Conservation (phyloP, 2,113 vertebrate genomes). For the Larimichthys crocea region DNA sequence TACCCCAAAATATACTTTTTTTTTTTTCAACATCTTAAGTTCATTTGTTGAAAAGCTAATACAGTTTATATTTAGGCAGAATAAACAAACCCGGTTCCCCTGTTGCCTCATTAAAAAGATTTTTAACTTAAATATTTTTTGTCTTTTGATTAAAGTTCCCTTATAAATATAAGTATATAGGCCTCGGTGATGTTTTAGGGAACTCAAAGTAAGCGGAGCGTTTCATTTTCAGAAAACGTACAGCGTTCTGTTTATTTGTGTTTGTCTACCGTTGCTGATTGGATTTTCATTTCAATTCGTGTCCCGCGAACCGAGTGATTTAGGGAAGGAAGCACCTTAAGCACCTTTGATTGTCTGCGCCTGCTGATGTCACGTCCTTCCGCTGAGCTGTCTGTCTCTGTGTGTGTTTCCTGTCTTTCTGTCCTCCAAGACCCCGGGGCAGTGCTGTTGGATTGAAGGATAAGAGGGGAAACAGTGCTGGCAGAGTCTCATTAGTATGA, state of each 20-base stretch:
- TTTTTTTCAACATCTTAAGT: neutral
- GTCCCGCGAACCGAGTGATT: slow-evolving; percentile 89
- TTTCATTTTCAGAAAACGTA: slow-evolving; percentile 70
- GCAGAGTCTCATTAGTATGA: slow-evolving; percentile 68
- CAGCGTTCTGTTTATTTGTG: slow-evolving; percentile 23
- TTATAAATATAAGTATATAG: neutral
- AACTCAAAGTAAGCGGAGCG: slow-evolving; percentile 9
- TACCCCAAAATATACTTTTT: neutral
- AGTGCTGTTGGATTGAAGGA: slow-evolving; percentile 39
- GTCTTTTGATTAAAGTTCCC: neutral
- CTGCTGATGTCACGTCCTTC: slow-evolving; percentile 98
- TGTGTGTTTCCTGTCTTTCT: slow-evolving; percentile 93
- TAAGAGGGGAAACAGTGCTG: slow-evolving; percentile 58
- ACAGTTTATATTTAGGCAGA: neutral
- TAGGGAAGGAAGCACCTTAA: slow-evolving; percentile 99
- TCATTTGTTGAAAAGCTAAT: neutral
- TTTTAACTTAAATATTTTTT: neutral
- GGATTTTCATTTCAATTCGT: slow-evolving; percentile 90
- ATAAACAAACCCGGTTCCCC: neutral
- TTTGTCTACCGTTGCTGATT: slow-evolving; percentile 65
- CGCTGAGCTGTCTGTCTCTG: slow-evolving; percentile 67
- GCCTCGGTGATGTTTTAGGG: neutral
- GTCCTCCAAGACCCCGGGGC: slow-evolving; percentile 82
- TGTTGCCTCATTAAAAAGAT: slow-evolving; percentile 10
- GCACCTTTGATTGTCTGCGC: slow-evolving; percentile 97